Base-by-base conservation (phyloP, 37 sponge, comb jelly and placozoan species). In the Cladorhizidae sp. region DNA sequence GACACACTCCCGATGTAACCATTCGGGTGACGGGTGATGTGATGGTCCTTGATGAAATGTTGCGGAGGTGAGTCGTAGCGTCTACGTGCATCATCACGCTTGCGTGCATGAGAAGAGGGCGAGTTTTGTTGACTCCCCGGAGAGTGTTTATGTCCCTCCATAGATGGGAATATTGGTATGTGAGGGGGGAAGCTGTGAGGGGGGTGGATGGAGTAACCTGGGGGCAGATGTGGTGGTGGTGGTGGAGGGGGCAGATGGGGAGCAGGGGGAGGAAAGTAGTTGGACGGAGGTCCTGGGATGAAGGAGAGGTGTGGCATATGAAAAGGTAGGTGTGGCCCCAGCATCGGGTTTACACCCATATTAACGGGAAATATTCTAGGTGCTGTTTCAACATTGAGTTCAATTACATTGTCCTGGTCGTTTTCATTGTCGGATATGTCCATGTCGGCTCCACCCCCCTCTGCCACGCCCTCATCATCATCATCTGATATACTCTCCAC, bases 371-470 rank as follows among this genome's bases (percentile, higher is more conserved):
- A 32, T 28, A 23, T 12, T 12, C 21, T 8, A 42, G 67, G 2
- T 6, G 70, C 58, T 36, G 88, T 45, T 3, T 52, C 57, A n/a
- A 77, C 77, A 55, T 74, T 88, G 31, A 88, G 51, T 65, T 92
- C 89, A 73, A 92, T 88, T 25, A 70, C 72, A 40, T 49, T 75
- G 57, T 64, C 56, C 67, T 80, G 65, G 57, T 67, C 50, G 5
- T 67, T 72, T 21, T 80, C 80, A 36, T 85, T 80, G 18, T 84
- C 88, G 0, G 79, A 79, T 40, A 88, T 51, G 40, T 87, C 88
- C 89, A 92, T 92, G 71, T 92, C 93, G n/a, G 83, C 89, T 0
- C 82, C 76, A 8, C 74, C 84, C 17, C 28, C 38, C 14, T 58
- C 59, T 21, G 59, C 59, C 11, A 52, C 54, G 42, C 12, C 75